These are phyloP conservation scores for Orthonyx spaldingii DNA, from an alignment of 2,113 vertebrate species.

Conservation along the genomic window DNA sequence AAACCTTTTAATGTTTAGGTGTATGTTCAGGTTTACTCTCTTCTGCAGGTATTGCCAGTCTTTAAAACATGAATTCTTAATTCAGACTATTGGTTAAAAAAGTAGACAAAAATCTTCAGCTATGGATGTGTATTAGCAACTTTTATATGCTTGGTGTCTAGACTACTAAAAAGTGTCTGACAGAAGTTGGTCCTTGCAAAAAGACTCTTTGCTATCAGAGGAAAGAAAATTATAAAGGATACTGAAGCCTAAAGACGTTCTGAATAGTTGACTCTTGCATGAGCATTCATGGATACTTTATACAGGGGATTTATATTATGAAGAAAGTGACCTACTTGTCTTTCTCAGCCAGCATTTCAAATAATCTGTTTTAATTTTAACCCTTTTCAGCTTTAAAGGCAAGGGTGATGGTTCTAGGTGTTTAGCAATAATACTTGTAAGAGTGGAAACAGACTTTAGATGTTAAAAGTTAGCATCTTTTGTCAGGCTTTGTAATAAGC, in stretches of 20 bases:
- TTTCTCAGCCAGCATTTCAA: not conserved
- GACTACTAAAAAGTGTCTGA: not conserved
- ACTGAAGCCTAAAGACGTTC: not conserved
- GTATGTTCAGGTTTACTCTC: not conserved
- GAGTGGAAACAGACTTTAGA: not conserved
- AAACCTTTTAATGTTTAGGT: not conserved
- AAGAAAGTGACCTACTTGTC: not conserved
- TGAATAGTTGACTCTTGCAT: not conserved
- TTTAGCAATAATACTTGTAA: not conserved
- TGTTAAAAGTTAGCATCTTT: not conserved
- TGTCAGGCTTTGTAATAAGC: not conserved
- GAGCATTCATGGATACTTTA: not conserved
- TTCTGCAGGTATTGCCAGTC: not conserved
- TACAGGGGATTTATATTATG: not conserved
- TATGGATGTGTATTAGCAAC: not conserved
- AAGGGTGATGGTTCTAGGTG: not conserved
- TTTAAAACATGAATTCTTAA: not conserved
- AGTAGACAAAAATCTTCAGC: not conserved
- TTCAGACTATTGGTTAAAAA: not conserved
- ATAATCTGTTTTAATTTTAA: not conserved
- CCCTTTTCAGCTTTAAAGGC: not conserved
- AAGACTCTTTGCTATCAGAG: not conserved
- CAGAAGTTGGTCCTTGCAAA: not conserved
- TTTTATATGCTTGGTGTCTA: not conserved
- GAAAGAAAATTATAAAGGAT: not conserved